These are phyloP conservation scores for Nycteola revayana DNA, from an alignment of 2,888 invertebrate species.

Conservation along the genomic window DNA sequence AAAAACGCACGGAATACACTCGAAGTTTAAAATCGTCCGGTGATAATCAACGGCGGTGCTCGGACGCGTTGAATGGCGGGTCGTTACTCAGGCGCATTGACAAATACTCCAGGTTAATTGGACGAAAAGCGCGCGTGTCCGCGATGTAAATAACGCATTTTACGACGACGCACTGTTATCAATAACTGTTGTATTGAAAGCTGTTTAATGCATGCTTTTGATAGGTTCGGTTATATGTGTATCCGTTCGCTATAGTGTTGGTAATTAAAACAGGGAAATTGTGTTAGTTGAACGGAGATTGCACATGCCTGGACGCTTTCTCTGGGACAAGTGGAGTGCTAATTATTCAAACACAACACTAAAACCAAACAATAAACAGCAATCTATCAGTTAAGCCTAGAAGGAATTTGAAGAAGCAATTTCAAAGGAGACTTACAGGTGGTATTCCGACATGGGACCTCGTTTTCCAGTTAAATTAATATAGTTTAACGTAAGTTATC, in stretches of 20 bases:
- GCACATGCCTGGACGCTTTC: no score
- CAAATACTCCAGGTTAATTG: slow-evolving; percentile 67
- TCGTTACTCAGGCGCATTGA: slow-evolving; percentile 57
- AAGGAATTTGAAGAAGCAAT: no score
- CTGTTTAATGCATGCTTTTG: slow-evolving; percentile 35
- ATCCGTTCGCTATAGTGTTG: slow-evolving; percentile 12
- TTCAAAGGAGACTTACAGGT: no score
- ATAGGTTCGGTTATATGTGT: slow-evolving; percentile 32
- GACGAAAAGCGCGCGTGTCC: slow-evolving; percentile 50
- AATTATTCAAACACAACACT: no score
- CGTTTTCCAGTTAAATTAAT: no score
- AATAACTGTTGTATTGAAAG: slow-evolving; percentile 59
- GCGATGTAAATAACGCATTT: slow-evolving; percentile 63
- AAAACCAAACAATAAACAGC: no score
- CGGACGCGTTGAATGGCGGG: slow-evolving; percentile 23
- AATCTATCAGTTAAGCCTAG: no score
- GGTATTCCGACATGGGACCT: no score
- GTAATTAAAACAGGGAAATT: no score
- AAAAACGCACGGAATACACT: slow-evolving; percentile 1
- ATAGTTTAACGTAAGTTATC: no score
- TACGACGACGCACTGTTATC: slow-evolving; percentile 59
- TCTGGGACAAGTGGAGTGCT: no score
- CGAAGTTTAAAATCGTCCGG: slow-evolving; percentile 19
- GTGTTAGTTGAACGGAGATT: no score
- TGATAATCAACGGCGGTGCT: slow-evolving; percentile 13